Percentiles rank a stretch among this genome's conserved stretches.
Evolutionary conservation across 2,113 vertebrate genomes (phyloP).

Genomic region (Macquaria australasica): DNA sequence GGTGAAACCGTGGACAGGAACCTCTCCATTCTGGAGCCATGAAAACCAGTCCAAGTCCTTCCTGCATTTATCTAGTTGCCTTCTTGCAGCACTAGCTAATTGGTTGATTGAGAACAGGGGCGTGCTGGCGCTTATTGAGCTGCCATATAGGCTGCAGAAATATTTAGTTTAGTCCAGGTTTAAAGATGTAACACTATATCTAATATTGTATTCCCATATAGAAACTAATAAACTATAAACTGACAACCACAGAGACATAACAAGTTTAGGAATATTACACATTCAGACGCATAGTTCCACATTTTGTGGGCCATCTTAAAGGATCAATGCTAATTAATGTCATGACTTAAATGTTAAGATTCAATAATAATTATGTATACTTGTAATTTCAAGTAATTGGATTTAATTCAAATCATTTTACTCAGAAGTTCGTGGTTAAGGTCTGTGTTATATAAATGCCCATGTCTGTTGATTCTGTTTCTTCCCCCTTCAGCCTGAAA

Average conservation of each 20-base stretch:
- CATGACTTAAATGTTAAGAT: background rate
- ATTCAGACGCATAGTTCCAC: background rate
- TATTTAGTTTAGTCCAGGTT: background rate
- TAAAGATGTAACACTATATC: no score
- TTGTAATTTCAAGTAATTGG: background rate
- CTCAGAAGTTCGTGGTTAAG: background rate
- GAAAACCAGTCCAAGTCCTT: constrained; percentile 35
- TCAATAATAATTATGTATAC: no score
- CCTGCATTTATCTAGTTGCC: constrained; percentile 47
- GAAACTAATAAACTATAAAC: background rate
- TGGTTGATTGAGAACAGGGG: constrained; percentile 69
- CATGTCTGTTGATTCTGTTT: background rate
- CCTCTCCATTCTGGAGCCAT: constrained; percentile 86
- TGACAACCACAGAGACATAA: background rate
- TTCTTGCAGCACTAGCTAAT: constrained; percentile 38
- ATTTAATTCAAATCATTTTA: background rate
- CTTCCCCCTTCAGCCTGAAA: background rate
- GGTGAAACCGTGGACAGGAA: constrained; percentile 81
- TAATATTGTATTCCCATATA: background rate
- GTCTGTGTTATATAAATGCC: background rate
- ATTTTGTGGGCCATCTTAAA: background rate
- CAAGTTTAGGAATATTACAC: background rate
- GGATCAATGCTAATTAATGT: background rate
- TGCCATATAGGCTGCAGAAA: background rate
- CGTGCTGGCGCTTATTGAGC: background rate